A percentile compares a stretch with the other conserved stretches of the same genome.
phyloP scores from a whole-genome alignment of 2,797 vertebrate species.

The Thamnophis elegans region DNA sequence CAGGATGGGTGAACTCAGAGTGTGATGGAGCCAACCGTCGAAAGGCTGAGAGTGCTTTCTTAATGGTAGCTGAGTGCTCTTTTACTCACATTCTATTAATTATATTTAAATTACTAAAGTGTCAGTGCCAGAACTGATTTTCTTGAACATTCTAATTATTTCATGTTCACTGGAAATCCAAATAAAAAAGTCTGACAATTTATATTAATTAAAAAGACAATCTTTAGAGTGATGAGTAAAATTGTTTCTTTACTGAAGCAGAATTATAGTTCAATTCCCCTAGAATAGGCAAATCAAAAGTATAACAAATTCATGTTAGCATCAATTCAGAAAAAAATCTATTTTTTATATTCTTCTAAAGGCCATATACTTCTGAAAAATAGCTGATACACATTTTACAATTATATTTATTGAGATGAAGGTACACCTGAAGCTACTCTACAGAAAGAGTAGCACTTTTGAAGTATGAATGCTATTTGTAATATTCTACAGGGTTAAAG shows the following conservation, averaged over 20 bases:
- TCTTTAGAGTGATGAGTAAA: background rate
- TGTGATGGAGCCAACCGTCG: too few relatives aligned
- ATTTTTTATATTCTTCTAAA: background rate
- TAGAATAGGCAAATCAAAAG: constrained; percentile 5
- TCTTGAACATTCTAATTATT: constrained; percentile 9
- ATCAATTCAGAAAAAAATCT: constrained; percentile 26
- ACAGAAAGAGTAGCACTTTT: background rate
- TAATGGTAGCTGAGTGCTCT: too few relatives aligned
- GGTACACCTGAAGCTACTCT: background rate
- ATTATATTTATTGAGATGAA: background rate
- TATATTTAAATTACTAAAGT: background rate
- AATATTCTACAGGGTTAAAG: constrained; percentile 20
- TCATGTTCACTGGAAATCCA: constrained; percentile 13
- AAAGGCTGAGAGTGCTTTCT: too few relatives aligned
- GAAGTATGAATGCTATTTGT: background rate
- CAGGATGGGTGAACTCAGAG: too few relatives aligned
- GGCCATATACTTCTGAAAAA: background rate
- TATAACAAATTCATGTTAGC: background rate
- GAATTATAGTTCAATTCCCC: background rate
- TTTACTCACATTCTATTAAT: background rate
- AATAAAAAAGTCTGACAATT: constrained; percentile 37
- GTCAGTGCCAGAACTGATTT: background rate
- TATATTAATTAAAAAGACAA: constrained; percentile 41
- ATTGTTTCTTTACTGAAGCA: background rate
- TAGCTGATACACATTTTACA: background rate